These are phyloP conservation scores for Palythoa grandis DNA, from an alignment of 92 coral and sea anemone genomes.

Conservation along the genomic window DNA sequence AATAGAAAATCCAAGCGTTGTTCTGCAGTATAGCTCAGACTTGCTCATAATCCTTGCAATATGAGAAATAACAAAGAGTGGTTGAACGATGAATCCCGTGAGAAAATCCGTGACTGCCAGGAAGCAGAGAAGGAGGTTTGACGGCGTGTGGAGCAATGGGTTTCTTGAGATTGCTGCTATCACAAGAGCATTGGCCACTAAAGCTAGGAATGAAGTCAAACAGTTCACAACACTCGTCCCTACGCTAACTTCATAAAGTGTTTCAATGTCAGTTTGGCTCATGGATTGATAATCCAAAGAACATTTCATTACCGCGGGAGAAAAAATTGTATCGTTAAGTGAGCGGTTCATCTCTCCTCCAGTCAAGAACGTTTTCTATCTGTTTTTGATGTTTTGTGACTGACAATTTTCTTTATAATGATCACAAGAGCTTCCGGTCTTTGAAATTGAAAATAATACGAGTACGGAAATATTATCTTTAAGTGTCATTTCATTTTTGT, in stretches of 20 bases:
- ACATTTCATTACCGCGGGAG: constrained; percentile 9
- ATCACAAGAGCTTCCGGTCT: no score
- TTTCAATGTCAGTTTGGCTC: constrained; percentile 25
- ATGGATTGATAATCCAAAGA: constrained; percentile 33
- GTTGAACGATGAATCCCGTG: constrained; percentile 35
- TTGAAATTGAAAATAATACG: neutral
- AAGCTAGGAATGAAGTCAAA: constrained; percentile 11
- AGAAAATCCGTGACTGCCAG: constrained; percentile 28
- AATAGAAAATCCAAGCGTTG: constrained; percentile 38
- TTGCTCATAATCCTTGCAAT: constrained; percentile 23
- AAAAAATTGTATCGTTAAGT: neutral
- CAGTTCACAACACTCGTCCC: constrained; percentile 22
- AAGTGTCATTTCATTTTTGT: neutral
- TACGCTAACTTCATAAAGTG: constrained; percentile 29
- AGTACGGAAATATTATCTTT: neutral
- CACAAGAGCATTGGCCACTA: constrained; percentile 33
- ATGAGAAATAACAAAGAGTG: constrained; percentile 39
- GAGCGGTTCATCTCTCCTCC: constrained; percentile 7
- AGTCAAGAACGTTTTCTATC: no score
- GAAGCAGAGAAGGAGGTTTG: constrained; percentile 29
- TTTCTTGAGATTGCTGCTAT: constrained; percentile 28
- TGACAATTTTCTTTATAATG: no score
- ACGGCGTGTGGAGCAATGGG: constrained; percentile 21
- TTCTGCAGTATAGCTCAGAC: constrained; percentile 25
- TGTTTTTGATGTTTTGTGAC: no score